Percentiles rank a stretch among this genome's conserved stretches.
These are phyloP conservation scores for Cheirogaleus medius DNA, from an alignment of 2,113 vertebrate species.

Conservation along the genomic window DNA sequence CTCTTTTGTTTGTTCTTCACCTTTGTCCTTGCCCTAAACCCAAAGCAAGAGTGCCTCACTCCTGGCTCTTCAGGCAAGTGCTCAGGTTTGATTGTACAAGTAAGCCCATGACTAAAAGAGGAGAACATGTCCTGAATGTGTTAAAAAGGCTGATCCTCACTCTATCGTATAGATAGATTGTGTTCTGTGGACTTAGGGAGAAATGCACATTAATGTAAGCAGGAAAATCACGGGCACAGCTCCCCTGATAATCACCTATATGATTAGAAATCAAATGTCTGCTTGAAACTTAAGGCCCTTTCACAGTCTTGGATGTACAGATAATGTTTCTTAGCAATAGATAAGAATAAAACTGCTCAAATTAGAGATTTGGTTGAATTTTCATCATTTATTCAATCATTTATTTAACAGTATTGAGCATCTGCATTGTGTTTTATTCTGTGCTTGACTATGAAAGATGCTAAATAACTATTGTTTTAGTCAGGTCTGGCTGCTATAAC, in stretches of 20 bases:
- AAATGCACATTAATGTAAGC: neutral
- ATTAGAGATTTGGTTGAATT: neutral
- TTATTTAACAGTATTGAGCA: neutral
- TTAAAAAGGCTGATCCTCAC: neutral
- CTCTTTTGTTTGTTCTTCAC: neutral
- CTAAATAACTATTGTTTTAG: neutral
- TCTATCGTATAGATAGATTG: neutral
- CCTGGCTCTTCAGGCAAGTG: neutral
- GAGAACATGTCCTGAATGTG: neutral
- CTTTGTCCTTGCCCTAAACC: neutral
- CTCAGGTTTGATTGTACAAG: neutral
- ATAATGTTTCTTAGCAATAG: neutral
- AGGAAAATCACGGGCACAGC: neutral
- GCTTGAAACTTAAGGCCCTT: neutral
- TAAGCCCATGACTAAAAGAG: neutral
- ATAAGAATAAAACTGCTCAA: neutral
- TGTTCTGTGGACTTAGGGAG: neutral
- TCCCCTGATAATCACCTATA: neutral
- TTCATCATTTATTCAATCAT: neutral
- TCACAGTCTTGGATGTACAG: neutral
- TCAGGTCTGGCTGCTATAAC: neutral
- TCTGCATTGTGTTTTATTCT: neutral
- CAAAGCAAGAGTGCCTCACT: neutral
- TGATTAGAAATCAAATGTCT: neutral
- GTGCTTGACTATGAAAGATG: neutral